Conservation (phyloP, 2,113 vertebrate species). For the Actenoides hombroni region DNA sequence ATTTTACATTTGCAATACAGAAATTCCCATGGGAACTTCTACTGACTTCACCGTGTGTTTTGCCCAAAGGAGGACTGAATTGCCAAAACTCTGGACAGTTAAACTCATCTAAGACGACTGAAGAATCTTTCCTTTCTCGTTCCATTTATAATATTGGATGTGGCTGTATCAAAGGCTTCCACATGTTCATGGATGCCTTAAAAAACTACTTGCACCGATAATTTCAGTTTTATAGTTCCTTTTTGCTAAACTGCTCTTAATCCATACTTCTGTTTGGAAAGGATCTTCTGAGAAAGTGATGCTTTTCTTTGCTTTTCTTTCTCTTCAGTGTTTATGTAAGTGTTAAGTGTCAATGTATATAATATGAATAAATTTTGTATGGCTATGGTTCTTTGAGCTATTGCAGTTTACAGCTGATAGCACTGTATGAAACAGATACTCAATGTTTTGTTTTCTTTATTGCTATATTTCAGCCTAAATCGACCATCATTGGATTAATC, state of each 20-base stretch:
- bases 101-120: neutral
- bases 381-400: neutral
- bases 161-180: neutral
- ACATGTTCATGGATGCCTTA: neutral
- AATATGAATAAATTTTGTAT: neutral
- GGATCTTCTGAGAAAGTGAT: neutral
- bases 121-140: neutral
- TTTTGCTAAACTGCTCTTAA: neutral
- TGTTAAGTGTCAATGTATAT: neutral
- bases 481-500: slow-evolving; percentile 83
- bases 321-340: neutral
- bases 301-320: neutral
- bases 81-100: neutral
- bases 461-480: slow-evolving; percentile 85
- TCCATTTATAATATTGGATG: neutral
- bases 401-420: neutral
- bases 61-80: neutral
- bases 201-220: neutral
- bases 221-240: neutral
- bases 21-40: neutral
- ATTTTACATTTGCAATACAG: neutral
- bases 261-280: neutral
- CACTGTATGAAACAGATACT: neutral
- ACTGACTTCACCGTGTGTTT: neutral
- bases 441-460: neutral